Evolutionary conservation across 2,888 invertebrate species (phyloP), one percentile per base, ranked within the genome.

Genomic region (Euplagia quadripunctaria): DNA sequence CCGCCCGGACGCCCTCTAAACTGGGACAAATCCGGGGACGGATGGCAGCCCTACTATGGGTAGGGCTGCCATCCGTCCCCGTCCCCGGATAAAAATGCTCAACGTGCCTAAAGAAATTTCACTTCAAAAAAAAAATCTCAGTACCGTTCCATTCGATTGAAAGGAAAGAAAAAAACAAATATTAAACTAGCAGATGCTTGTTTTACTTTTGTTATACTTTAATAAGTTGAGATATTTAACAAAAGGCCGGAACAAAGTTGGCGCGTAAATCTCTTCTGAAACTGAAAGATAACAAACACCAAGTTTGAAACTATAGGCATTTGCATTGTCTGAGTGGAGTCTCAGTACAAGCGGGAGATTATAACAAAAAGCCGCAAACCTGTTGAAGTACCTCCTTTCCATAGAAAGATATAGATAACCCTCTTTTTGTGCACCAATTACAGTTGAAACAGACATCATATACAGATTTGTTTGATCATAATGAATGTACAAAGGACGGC

Each of bases 231-330:
- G 73, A 80, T 80, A 82, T 76, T 82, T 72, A 82, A 82, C 82
- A 78, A 82, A 83, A 76, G 72, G 55, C 71, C 55, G 42, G 17
- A 61, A 82, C 75, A 68, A 85, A 85, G 79, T 85, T 82, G 79
- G 79, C 78, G 76, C 82, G 82, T 87, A 87, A 87, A 86, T 87
- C 87, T 87, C 77, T 71, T 65, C 63, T 72, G 79, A 82, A 67
- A 86, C 84, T 85, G 77, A 81, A 79, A 84, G 87, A 87, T 86
- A 86, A 78, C 81, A 73, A 87, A 79, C 82, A 73, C 78, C n/a
- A 79, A 86, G 79, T 85, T 87, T 74, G 58, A 74, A 82, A 84
- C 80, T 84, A 81, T 80, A 79, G 82, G 78, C 81, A 85, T 86
- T 87, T 87, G 85, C 85, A 83, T 82, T 68, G 69, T 41, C 41